A percentile compares a stretch with the other conserved stretches of the same genome.
phyloP scores from a whole-genome alignment of 2,888 invertebrate genomes.

The Pammene fasciana region DNA sequence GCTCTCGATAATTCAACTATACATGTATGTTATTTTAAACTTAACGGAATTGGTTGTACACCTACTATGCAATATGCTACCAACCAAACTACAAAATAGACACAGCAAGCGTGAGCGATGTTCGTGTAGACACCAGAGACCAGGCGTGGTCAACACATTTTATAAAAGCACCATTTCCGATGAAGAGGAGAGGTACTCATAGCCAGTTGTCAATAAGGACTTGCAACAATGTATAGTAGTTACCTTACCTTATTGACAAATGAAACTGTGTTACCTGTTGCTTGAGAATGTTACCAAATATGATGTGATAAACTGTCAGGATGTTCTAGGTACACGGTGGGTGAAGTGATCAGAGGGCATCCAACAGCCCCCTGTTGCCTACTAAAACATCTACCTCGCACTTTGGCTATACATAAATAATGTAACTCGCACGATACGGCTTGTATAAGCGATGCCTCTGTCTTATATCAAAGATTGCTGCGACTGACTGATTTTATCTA shows the following conservation, averaged over 20 bases:
- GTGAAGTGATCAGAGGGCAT: neutral
- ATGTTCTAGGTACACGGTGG: constrained; percentile 12
- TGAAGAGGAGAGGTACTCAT: neutral
- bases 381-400: constrained; percentile 4
- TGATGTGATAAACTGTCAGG: neutral
- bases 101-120: constrained; percentile 9
- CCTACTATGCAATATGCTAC: constrained; percentile 5
- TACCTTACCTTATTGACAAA: neutral
- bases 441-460: constrained; percentile 5
- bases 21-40: neutral
- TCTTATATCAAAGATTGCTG: constrained; percentile 28
- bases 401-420: neutral
- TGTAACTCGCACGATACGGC: constrained; percentile 6
- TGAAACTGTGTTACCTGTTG: neutral
- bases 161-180: neutral
- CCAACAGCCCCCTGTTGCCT: neutral
- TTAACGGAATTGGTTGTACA: constrained; percentile 5
- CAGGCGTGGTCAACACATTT: neutral
- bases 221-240: neutral
- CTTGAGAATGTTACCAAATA: neutral
- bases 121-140: constrained; percentile 3
- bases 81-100: constrained; percentile 3
- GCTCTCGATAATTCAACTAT: no score
- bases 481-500: constrained; percentile 1
- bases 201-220: neutral